These are phyloP conservation scores for Nannoperca australis DNA, from an alignment of 2,797 vertebrate species.

Conservation along the genomic window DNA sequence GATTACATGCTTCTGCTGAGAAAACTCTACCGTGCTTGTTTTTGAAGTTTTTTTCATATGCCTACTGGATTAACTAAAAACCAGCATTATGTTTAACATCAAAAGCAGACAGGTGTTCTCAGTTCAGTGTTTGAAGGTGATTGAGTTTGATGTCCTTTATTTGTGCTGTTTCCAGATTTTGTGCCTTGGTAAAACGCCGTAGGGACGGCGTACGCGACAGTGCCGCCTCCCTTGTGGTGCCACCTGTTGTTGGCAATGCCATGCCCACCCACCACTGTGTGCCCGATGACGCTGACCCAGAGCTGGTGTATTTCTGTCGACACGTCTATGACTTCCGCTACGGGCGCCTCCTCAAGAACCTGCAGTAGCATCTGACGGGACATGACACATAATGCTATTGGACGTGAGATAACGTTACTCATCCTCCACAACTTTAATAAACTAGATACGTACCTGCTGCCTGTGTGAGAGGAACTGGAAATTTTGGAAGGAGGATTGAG, in stretches of 20 bases:
- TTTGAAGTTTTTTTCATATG: conserved; percentile 1
- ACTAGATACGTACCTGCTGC: conserved; percentile 52
- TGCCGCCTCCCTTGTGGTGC: conserved; percentile 88
- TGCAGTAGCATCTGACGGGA: conserved; percentile 87
- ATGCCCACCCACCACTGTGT: conserved; percentile 95
- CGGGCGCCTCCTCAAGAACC: conserved; percentile 98
- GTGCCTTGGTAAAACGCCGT: conserved; percentile 98
- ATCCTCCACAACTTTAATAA: conserved; percentile 46
- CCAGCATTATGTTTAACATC: background rate
- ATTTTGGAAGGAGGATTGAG: conserved; percentile 46
- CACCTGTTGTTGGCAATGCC: conserved; percentile 90
- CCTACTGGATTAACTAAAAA: background rate
- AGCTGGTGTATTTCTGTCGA: conserved; percentile 98
- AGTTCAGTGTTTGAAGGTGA: conserved; percentile 9
- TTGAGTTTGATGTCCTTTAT: conserved; percentile 7
- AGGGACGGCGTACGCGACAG: conserved; percentile 91
- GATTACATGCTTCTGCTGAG: conserved; percentile 1
- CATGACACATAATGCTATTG: background rate
- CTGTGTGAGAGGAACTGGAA: conserved; percentile 52
- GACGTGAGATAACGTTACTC: conserved; percentile 35
- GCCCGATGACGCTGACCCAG: conserved; percentile 93
- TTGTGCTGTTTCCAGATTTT: conserved; percentile 89
- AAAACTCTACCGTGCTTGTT: background rate
- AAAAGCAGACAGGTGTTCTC: background rate
- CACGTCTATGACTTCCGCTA: conserved; percentile 99